Percentiles rank a stretch among this genome's conserved stretches.
Conservation (phyloP, 2,113 vertebrate genomes). For the Gnathonemus longibarbis region DNA sequence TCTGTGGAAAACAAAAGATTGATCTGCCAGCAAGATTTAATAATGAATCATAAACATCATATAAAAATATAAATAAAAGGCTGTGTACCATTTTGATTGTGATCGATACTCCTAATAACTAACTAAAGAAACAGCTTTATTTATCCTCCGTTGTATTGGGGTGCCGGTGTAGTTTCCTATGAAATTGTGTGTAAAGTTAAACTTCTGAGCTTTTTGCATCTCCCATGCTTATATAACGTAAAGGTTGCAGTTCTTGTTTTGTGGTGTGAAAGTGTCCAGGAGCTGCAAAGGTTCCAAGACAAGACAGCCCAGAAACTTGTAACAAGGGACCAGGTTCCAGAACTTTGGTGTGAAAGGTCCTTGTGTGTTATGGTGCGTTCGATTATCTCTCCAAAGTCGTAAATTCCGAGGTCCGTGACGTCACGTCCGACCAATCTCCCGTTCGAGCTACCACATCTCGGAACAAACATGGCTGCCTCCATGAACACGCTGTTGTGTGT, state of each 20-base stretch:
- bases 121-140: neutral
- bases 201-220: neutral
- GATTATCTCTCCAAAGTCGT: too few species aligned
- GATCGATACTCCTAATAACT: neutral
- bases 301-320: neutral
- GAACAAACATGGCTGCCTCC: too few species aligned
- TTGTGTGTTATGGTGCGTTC: neutral
- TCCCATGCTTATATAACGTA: neutral
- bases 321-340: neutral
- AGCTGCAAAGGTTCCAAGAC: neutral
- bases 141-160: neutral
- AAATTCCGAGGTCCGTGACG: too few species aligned
- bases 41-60: neutral
- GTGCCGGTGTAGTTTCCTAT: neutral
- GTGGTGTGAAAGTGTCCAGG: neutral
- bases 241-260: neutral
- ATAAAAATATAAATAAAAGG: neutral
- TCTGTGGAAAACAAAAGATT: neutral
- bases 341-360: neutral
- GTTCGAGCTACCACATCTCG: too few species aligned
- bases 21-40: neutral
- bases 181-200: neutral
- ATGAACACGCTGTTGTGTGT: too few species aligned
- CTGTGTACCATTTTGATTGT: neutral
- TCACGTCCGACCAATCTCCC: too few species aligned